Evolutionary conservation across 2,888 invertebrate species (phyloP), one percentile per base, ranked within the genome.

Genomic region (Agriopis marginaria): DNA sequence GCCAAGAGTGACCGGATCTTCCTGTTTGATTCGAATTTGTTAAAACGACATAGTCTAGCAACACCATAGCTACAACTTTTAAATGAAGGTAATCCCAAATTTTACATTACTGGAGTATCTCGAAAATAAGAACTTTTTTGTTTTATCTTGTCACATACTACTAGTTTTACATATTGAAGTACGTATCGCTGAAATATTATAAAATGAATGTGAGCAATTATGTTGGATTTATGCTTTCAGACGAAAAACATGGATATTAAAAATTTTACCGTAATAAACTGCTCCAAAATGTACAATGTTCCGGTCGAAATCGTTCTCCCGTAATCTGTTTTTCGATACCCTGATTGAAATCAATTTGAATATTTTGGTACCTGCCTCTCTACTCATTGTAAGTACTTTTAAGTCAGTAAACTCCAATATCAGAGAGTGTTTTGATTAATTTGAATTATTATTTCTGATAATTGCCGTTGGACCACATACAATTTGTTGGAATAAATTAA

Each of bases 271-370:
- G 12, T 32, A 47, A 47, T 58, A 32, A 45, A 23, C 6, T 9
- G 10, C 45, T 58, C 47, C 45, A 58, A 58, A 47, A 32, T 58
- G 9, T 45, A 45, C 56, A 44, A 61, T 63, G 68, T 68, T 73
- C 66, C 70, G 68, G 49, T 23, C 53, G 53, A 68, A 70, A 74
- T 70, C 63, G 42, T 59, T 71, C 64, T 53, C 55, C 56, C 58
- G 49, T 74, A 70, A 70, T 66, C 68, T 68, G 69, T 63, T 73
- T 71, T 69, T 72, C 56, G 60, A 67, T 71, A 68, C 65, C 54
- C 71, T 64, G 71, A 76, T 72, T 71, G 74, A 69, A 72, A 74
- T 70, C 69, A 70, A 75, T 75, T 71, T 76, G 69, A 68, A 70
- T 73, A 62, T 72, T 50, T 60, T 45, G 49, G 53, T 50, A 50